Evolutionary conservation across 2,797 vertebrate genomes (phyloP).

Genomic region (Novumbra hubbsi): DNA sequence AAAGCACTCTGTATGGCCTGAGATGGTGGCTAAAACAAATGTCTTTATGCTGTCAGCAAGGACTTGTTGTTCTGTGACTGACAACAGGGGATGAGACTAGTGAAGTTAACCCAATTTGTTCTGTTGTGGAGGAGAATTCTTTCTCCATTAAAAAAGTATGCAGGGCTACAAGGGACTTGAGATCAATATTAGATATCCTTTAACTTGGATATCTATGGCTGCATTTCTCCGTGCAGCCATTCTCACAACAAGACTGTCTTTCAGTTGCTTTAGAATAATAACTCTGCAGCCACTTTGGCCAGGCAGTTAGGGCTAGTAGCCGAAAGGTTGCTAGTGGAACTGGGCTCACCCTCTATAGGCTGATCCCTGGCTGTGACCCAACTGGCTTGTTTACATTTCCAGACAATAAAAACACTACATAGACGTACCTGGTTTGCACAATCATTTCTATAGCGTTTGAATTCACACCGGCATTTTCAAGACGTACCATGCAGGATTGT

Average conservation of each 20-base stretch:
- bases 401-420: too few species aligned
- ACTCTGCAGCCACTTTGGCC: too few species aligned
- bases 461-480: too few species aligned
- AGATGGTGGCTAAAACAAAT: constrained; percentile 27
- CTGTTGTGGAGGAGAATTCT: constrained; percentile 38
- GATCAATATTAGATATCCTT: constrained; percentile 47
- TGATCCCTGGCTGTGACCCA: too few species aligned
- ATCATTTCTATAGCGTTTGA: too few species aligned
- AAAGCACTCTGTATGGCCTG: constrained; percentile 9
- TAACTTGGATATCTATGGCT: constrained; percentile 20
- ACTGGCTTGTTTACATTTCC: too few species aligned
- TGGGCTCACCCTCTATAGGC: too few species aligned
- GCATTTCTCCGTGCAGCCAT: constrained; percentile 26
- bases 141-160: constrained; percentile 43
- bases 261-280: background rate
- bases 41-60: constrained; percentile 26
- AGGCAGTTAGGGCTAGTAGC: too few species aligned
- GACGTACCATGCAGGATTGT: too few species aligned
- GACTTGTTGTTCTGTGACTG: constrained; percentile 37
- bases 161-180: constrained; percentile 26
- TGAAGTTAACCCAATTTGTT: constrained; percentile 50
- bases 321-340: too few species aligned
- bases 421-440: too few species aligned
- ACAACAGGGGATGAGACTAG: constrained; percentile 22
- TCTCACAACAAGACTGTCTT: background rate